Evolutionary conservation across 1,140 invertebrate genomes (phyloP).

Genomic region (Zaprionus taronus): DNA sequence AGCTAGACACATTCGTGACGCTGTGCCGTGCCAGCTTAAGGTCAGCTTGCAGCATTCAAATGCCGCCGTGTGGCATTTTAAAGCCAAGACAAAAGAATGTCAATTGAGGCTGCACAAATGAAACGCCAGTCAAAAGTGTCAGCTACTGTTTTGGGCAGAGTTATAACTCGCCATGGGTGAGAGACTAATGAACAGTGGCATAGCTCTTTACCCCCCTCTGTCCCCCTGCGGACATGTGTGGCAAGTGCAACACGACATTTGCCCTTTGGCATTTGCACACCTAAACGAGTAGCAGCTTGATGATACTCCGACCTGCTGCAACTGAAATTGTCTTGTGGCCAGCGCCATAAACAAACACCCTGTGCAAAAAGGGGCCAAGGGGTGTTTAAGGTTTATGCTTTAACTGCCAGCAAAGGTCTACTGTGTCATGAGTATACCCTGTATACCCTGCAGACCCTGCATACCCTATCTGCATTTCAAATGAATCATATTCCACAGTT

Average conservation of each 20-base stretch:
- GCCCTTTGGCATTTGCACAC: slow-evolving; percentile 53
- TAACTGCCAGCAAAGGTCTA: background rate
- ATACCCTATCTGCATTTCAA: background rate
- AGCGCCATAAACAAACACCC: slow-evolving; percentile 32
- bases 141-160: slow-evolving; percentile 25
- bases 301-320: slow-evolving; percentile 8
- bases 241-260: slow-evolving; percentile 12
- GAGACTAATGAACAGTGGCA: slow-evolving; percentile 15
- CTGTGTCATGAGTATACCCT: background rate
- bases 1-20: slow-evolving; percentile 1
- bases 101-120: background rate
- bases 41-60: slow-evolving; percentile 8
- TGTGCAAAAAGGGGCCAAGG: background rate
- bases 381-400: background rate
- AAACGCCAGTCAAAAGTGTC: slow-evolving; percentile 25
- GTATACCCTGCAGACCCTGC: background rate
- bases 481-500: background rate
- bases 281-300: slow-evolving; percentile 29
- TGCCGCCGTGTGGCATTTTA: slow-evolving; percentile 13
- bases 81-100: background rate
- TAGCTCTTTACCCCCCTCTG: background rate
- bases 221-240: background rate
- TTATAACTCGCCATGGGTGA: slow-evolving; percentile 6
- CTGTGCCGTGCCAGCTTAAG: slow-evolving; percentile 19
- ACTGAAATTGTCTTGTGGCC: slow-evolving; percentile 51